Base-by-base conservation (phyloP, 2,888 invertebrate species). In the Stenotaenia linearis region DNA sequence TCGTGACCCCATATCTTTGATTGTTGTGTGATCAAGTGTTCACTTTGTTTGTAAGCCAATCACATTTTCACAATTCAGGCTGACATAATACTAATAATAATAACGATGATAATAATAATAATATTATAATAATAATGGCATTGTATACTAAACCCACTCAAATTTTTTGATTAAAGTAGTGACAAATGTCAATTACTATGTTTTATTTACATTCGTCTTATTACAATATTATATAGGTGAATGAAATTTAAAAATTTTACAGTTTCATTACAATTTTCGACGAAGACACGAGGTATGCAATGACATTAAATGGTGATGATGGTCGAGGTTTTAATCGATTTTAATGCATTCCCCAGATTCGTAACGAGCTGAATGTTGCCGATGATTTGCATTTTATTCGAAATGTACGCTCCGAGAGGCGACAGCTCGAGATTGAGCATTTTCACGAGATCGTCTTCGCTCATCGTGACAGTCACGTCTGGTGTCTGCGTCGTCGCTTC, bases 321-420 rank as follows among this genome's bases (percentile, higher is more conserved):
- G 15, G 40, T 12, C 15, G 40, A 9, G 40, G 5, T 7, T 40
- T 40, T 40, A 15, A 40, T 40, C 12, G 40, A 28, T 30, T 75
- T 61, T 23, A 80, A 69, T 25, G 78, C 35, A 3, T 15, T 37
- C 35, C 79, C 69, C 23, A 80, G 37, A 21, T 25, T 56, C 21
- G 45, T 56, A 30, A 80, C 15, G 32, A 80, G 50, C 12, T 35
- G 30, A 5, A 61, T 45, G 30, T 80, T 45, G 12, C 80, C 80
- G 2, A 23, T 23, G 9, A 80, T 61, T 45, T 35, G 18, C 7
- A 80, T 12, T 23, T 76, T 30, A 25, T 80, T 80, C n/a, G 78
- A 25, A 30, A 80, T 75, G 32, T 80, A 80, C 18, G 78, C 80
- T 50, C 78, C 77, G 5, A 80, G 28, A 23, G 80, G 80, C 23